phyloP scores from a whole-genome alignment of 2,797 vertebrate genomes.

The Phylloscopus collybita region DNA sequence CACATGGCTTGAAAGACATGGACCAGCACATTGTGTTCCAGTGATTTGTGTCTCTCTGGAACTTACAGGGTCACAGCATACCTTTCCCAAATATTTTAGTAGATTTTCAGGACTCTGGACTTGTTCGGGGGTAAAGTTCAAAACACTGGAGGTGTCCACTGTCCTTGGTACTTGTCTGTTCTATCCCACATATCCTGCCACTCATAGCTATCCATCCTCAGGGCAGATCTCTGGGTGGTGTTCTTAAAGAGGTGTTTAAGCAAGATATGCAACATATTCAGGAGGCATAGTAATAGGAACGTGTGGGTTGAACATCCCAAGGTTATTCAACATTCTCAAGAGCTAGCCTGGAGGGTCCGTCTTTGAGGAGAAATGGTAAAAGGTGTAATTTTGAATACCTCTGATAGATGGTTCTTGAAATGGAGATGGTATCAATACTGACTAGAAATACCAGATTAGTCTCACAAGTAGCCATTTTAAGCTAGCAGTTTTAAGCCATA shows the following conservation, averaged over 20 bases:
- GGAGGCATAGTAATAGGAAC: background rate
- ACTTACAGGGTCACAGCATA: background rate
- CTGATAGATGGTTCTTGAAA: background rate
- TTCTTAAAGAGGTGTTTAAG: background rate
- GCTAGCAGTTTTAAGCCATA: no score
- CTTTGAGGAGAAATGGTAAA: background rate
- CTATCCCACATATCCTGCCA: background rate
- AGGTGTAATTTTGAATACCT: background rate
- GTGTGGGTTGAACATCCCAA: background rate
- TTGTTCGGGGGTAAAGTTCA: background rate
- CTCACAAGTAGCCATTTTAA: background rate
- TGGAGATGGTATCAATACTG: background rate
- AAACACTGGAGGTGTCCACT: background rate
- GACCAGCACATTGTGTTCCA: background rate
- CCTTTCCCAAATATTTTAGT: background rate
- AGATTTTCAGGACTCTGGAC: background rate
- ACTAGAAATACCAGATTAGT: background rate
- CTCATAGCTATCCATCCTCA: background rate
- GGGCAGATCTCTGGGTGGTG: background rate
- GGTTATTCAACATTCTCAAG: background rate
- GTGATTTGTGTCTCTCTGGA: background rate
- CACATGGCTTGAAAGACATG: no score
- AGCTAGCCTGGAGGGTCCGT: background rate
- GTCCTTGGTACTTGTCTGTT: background rate
- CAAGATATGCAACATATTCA: background rate